Evolutionary conservation across 1,140 invertebrate genomes (phyloP).

Genomic region (Proctacanthus coquilletti): DNA sequence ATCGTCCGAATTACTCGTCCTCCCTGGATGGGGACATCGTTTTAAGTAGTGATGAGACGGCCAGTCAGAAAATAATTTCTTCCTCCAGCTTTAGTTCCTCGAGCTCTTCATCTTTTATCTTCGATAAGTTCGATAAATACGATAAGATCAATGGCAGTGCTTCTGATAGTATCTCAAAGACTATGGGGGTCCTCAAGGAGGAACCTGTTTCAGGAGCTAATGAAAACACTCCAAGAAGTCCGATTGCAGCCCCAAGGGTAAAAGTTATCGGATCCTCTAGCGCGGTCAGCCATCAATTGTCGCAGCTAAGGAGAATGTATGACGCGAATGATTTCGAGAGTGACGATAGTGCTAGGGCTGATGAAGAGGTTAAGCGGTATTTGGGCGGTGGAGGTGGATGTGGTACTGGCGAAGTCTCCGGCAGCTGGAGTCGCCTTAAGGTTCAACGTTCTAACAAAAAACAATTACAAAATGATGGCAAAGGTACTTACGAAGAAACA

Average conservation of each 20-base stretch:
- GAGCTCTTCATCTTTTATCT: not conserved
- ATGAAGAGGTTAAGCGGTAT: slow-evolving; percentile 28
- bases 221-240: too few relatives aligned
- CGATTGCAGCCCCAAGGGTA: slow-evolving; percentile 18
- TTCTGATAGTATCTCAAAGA: too few relatives aligned
- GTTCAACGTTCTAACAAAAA: slow-evolving; percentile 18
- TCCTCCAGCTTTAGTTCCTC: slow-evolving; percentile 6
- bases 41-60: not conserved
- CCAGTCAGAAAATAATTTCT: not conserved
- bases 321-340: slow-evolving; percentile 11
- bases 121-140: too few relatives aligned
- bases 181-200: too few relatives aligned
- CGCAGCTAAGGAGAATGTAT: slow-evolving; percentile 20
- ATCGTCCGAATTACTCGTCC: not conserved
- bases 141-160: too few relatives aligned
- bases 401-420: slow-evolving; percentile 17
- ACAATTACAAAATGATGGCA: not conserved
- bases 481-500: too few relatives aligned
- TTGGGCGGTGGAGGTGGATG: slow-evolving; percentile 16
- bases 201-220: too few relatives aligned
- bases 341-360: slow-evolving; percentile 17
- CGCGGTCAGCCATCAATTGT: slow-evolving; percentile 23
- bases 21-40: not conserved
- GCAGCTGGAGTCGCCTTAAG: slow-evolving; percentile 28
- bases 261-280: slow-evolving; percentile 20